Evolutionary conservation across 2,888 invertebrate genomes (phyloP).

Genomic region (Schizotus pectinicornis): DNA sequence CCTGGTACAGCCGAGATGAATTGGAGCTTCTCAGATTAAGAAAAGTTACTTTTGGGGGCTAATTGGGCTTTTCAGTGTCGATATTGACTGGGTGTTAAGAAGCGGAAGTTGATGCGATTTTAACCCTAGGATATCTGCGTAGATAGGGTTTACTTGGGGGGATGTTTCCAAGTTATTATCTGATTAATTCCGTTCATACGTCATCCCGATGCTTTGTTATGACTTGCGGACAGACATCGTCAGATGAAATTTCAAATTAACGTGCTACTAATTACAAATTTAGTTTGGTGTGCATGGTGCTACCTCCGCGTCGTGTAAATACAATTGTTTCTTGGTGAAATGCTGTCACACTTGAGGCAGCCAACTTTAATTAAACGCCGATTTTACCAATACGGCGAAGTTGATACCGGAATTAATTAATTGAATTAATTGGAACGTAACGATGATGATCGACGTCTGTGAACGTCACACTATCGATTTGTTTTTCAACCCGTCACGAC

Average conservation of each 20-base stretch:
- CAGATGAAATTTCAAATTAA: constrained; percentile 19
- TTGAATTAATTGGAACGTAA: no score
- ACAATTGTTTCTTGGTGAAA: no score
- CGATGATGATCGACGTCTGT: no score
- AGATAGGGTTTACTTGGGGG: background rate
- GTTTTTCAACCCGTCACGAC: background rate
- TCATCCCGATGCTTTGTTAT: constrained; percentile 11
- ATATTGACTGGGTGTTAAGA: background rate
- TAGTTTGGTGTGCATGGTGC: constrained; percentile 1
- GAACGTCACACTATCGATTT: background rate
- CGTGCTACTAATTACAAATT: constrained; percentile 15
- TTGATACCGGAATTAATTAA: no score
- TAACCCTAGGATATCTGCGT: no score
- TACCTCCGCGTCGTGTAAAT: no score
- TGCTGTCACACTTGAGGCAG: no score
- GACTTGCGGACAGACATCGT: constrained; percentile 18
- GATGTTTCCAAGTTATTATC: constrained; percentile 16
- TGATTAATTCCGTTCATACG: constrained; percentile 16
- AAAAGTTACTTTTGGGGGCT: constrained; percentile 49
- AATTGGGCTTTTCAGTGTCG: no score
- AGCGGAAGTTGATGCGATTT: background rate
- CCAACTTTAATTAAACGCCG: background rate
- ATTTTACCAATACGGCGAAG: background rate
- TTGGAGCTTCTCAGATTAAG: constrained; percentile 49
- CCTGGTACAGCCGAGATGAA: constrained; percentile 48